Base-by-base conservation (phyloP, 23 tunicate genomes). In the Pegea sp. region DNA sequence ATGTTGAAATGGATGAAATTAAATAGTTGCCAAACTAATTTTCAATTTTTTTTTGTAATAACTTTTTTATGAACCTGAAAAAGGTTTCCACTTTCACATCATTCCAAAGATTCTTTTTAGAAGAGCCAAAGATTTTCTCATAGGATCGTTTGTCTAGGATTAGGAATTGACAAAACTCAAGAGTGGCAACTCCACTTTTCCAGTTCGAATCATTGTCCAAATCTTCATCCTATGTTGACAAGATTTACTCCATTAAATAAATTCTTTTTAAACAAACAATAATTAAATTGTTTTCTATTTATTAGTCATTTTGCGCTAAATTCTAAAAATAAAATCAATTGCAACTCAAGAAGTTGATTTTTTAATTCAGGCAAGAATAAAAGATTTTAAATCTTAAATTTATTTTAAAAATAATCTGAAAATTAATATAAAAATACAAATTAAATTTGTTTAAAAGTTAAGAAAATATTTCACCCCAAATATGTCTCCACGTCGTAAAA, bases 201-300 rank as follows among this genome's bases (percentile, higher is more conserved):
- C 92, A 78, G 22, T 54, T 78, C 22, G 13, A 32, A 33, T 62
- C 67, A 22, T 78, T 71, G 5, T 70, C 28, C 31, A 78, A 64
- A 42, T 78, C 92, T 2, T 64, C 68, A 29, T 78, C 92, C 92
- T 78, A n/a, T n/a, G n/a, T n/a, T n/a, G n/a, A n/a, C n/a, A n/a
- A n/a, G n/a, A n/a, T n/a, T n/a, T n/a, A n/a, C n/a, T n/a, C n/a
- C n/a, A n/a, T n/a, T n/a, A n/a, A n/a, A n/a, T n/a, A n/a, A n/a
- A n/a, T n/a, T n/a, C n/a, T n/a, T n/a, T n/a, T n/a, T n/a, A n/a
- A n/a, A n/a, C n/a, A n/a, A n/a, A n/a, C n/a, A n/a, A n/a, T n/a
- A n/a, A n/a, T n/a, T n/a, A n/a, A n/a, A n/a, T n/a, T n/a, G n/a
- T n/a, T n/a, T n/a, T n/a, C n/a, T n/a, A n/a, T n/a, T n/a, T n/a